Evolutionary conservation across 2,113 vertebrate species (phyloP).

Genomic region (Mesembrinibis cayennensis): DNA sequence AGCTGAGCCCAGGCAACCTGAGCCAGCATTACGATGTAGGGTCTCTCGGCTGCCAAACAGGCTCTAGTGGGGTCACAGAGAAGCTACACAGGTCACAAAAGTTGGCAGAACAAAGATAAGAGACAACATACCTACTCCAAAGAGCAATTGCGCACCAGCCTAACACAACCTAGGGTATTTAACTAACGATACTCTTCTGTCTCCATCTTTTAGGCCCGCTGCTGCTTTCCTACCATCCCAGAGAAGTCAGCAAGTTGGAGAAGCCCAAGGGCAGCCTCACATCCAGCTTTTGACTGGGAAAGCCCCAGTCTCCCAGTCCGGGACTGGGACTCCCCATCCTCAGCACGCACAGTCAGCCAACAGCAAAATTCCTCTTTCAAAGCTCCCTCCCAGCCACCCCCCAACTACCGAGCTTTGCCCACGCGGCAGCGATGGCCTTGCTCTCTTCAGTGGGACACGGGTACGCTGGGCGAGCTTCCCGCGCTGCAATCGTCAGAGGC

Average conservation of each 20-base stretch:
- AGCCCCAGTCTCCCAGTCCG: background rate
- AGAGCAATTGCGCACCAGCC: background rate
- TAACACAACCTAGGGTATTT: background rate
- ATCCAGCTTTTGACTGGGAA: background rate
- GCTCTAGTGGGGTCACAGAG: background rate
- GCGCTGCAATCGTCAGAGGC: background rate
- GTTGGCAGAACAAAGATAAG: background rate
- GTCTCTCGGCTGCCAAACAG: background rate
- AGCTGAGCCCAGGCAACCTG: background rate
- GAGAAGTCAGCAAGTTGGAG: background rate
- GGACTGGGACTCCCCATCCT: background rate
- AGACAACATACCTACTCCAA: background rate
- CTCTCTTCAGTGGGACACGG: background rate
- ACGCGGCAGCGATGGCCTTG: background rate
- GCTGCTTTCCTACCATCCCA: background rate
- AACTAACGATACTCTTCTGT: background rate
- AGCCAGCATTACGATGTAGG: background rate
- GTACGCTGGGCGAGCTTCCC: fast-evolving
- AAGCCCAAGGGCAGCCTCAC: background rate
- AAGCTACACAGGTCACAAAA: background rate
- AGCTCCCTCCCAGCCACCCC: background rate
- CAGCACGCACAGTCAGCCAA: background rate
- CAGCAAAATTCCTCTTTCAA: background rate
- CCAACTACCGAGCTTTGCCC: background rate
- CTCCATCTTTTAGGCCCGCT: background rate